phyloP scores from a whole-genome alignment of 2,888 invertebrate species.

The Abscondita cerata region DNA sequence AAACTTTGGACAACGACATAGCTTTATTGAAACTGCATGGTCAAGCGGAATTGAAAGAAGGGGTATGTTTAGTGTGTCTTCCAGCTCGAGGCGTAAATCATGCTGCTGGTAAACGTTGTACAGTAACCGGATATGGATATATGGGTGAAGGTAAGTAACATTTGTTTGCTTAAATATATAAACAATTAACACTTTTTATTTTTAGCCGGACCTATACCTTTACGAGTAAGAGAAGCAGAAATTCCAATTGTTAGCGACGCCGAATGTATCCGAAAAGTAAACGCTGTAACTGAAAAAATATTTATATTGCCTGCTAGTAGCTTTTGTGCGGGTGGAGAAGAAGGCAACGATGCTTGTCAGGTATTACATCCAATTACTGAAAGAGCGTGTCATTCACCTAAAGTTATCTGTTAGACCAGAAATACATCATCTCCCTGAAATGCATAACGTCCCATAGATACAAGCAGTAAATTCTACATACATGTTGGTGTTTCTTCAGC shows the following conservation, averaged over 20 bases:
- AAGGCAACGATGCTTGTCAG: slow-evolving; percentile 93
- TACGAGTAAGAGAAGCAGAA: slow-evolving; percentile 88
- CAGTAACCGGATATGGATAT: slow-evolving; percentile 93
- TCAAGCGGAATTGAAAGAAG: slow-evolving; percentile 87
- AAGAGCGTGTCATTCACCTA: no score
- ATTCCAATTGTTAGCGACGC: slow-evolving; percentile 92
- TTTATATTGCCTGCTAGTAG: slow-evolving; percentile 92
- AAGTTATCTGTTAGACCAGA: no score
- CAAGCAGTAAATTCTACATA: no score
- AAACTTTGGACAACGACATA: slow-evolving; percentile 93
- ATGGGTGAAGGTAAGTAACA: slow-evolving; percentile 83
- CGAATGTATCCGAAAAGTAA: slow-evolving; percentile 91
- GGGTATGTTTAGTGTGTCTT: slow-evolving; percentile 84
- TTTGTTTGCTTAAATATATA: background rate
- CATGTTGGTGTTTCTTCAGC: no score
- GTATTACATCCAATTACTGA: no score
- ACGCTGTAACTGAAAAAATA: slow-evolving; percentile 93
- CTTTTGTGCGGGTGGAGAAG: slow-evolving; percentile 93
- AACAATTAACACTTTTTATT: no score
- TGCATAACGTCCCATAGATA: no score
- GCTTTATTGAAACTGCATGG: slow-evolving; percentile 89
- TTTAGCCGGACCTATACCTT: slow-evolving; percentile 87
- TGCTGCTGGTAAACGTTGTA: slow-evolving; percentile 89
- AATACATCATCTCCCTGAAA: no score
- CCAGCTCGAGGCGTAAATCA: slow-evolving; percentile 89